phyloP scores from a whole-genome alignment of 2,797 vertebrate species.

The Lycodopsis pacificus region DNA sequence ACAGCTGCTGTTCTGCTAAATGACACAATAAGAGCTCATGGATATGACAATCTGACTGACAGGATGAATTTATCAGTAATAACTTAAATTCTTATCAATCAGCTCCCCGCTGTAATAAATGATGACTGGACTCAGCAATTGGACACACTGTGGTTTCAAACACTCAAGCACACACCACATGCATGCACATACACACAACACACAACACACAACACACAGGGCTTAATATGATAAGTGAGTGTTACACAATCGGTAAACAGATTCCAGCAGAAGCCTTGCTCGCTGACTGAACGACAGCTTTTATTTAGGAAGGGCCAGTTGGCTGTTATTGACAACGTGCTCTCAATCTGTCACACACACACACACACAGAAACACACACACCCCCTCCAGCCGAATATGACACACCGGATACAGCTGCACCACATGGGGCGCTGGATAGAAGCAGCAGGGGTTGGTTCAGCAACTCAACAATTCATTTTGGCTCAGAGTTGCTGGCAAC shows the following conservation, averaged over 20 bases:
- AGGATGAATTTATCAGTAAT: conserved; percentile 2
- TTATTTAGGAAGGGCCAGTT: conserved; percentile 52
- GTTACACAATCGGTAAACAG: conserved; percentile 25
- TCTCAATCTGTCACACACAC: conserved; percentile 32
- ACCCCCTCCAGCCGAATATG: conserved; percentile 16
- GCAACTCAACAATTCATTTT: conserved; percentile 60
- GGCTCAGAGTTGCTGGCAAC: conserved; percentile 53
- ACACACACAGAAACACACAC: conserved; percentile 5
- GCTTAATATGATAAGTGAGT: conserved; percentile 37
- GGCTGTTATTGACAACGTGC: conserved; percentile 49
- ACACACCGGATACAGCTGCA: conserved; percentile 66
- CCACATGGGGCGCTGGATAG: conserved; percentile 45
- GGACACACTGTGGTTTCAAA: conserved; percentile 12
- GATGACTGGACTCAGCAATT: conserved; percentile 3
- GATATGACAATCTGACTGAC: conserved; percentile 27
- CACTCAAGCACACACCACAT: conserved; percentile 4
- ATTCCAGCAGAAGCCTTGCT: conserved; percentile 23
- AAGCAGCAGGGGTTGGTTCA: conserved; percentile 58
- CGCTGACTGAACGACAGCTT: conserved; percentile 29
- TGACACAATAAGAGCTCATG: conserved; percentile 24
- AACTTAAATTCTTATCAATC: conserved; percentile 21
- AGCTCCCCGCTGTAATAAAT: conserved; percentile 5
- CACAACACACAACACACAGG: not conserved
- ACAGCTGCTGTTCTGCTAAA: conserved; percentile 15
- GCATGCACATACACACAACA: conserved; percentile 1